Evolutionary conservation across 2,888 invertebrate genomes (phyloP), one percentile per base, ranked within the genome.

Genomic region (Dicycla oo): DNA sequence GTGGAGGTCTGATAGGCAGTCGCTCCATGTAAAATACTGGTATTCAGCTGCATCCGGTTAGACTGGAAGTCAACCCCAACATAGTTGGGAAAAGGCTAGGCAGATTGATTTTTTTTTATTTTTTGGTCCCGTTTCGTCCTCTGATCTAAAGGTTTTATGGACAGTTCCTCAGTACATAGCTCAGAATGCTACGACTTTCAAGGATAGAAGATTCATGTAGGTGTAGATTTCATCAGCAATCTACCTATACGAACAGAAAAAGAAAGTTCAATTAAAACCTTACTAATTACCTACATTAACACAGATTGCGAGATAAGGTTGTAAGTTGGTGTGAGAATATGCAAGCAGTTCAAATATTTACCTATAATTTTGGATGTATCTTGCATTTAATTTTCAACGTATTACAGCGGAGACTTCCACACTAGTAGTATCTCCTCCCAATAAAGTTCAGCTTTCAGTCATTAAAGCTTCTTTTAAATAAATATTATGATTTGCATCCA

Each of bases 241-340:
- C 6, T 5, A 11, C 2, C 30, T n/a, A 23, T 47, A 34, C 18
- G 26, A 38, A 26, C 40, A 43, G n/a, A 64, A n/a, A 72, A 63
- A 30, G 26, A 45, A 56, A n/a, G 23, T 64, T 73, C 43, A 67
- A 78, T 72, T 43, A 30, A 43, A 47, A 58, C 34, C 49, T 51
- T 30, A 49, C 63, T 73, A 73, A 78, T 78, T 64, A 68, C 1
- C 68, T 78, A 68, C 1, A 73, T 78, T 68, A 73, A 38, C 63
- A 60, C 30, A 30, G 43, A 10, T 67, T 77, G 58, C 67, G 51
- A 3, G 53, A 49, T 13, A n/a, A 15, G 57, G 23, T 40, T n/a
- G 23, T 62, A 51, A 57, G 66, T 66, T 15, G 40, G 34, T 43
- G 23, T 40, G 54, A 64, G 30, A 18, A n/a, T 20, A 45, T 51